phyloP scores from a whole-genome alignment of 2,797 vertebrate species.

The Pipistrellus pygmaeus region DNA sequence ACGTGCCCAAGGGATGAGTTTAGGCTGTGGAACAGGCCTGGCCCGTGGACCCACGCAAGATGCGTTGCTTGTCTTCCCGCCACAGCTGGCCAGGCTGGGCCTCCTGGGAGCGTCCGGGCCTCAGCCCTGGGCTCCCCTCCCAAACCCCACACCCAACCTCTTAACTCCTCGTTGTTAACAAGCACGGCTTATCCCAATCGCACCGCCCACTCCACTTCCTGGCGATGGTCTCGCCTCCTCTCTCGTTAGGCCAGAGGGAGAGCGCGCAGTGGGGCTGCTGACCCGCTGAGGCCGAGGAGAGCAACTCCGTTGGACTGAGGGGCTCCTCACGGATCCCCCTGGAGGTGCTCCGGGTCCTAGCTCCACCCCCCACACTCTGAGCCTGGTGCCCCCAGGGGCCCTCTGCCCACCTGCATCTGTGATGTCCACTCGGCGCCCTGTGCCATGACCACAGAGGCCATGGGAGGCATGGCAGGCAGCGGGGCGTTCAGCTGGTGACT shows the following conservation, averaged over 20 bases:
- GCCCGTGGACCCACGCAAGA: not conserved
- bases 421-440: not conserved
- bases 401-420: not conserved
- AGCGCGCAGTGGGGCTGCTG: slow-evolving; percentile 6
- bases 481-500: not conserved
- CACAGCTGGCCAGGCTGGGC: not conserved
- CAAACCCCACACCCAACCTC: slow-evolving; percentile 19
- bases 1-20: not conserved
- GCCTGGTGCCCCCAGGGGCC: not conserved
- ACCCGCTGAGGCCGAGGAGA: not conserved
- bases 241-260: slow-evolving; percentile 51
- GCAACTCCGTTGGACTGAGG: not conserved
- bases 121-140: slow-evolving; percentile 53
- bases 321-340: not conserved
- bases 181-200: slow-evolving; percentile 40
- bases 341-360: fast-evolving
- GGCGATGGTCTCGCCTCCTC: slow-evolving; percentile 35
- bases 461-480: not conserved
- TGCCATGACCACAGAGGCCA: not conserved
- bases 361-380: not conserved
- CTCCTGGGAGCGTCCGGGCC: not conserved
- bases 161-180: not conserved
- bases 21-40: not conserved
- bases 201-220: not conserved
- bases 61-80: not conserved